Evolutionary conservation across 1,140 invertebrate species (phyloP), one percentile per base, ranked within the genome.

Genomic region (Mycetomoellerius zeteki): DNA sequence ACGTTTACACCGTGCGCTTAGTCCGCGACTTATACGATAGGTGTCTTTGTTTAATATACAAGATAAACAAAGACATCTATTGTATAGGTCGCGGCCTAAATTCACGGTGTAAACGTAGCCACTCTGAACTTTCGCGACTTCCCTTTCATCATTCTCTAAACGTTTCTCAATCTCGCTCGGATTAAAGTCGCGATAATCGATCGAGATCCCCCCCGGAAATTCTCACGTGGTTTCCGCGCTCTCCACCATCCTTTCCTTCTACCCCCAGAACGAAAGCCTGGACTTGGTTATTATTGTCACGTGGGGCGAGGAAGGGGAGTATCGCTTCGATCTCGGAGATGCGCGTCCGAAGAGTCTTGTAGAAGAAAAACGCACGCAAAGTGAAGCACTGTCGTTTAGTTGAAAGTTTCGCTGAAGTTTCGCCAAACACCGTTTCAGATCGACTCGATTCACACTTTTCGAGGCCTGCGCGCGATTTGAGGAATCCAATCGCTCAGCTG

Each of bases 401-500:
- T 37, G 10, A 16, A 19, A 10, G 47, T 72, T 16, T 50, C 47
- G 14, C 12, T 50, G 47, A 14, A 50, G 14, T 50, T 16, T 47
- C n/a, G 10, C 24, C 19, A 10, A 30, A 10, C 47, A 24, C 10
- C 50, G 27, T n/a, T 21, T 75, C 30, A 4, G 19, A 43, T 21
- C 50, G 50, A 33, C 27, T 50, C 6, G 27, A 27, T 19, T 62
- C n/a, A 24, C 14, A 56, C 21, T 67, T 69, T 37, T 27, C 65
- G 33, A 81, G 65, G 43, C 21, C 65, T 84, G 80, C 80, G 80
- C 80, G 69, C 19, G 54, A 50, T 82, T 82, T 82, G 33, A 30
- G 37, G 14, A 37, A 54, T 4, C 7, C 21, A 14, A 56, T 58
- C 54, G n/a, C n/a, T 37, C 27, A 24, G 37, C 16, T 50, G 75